Conservation (phyloP, 2,888 invertebrate genomes). For the Eueremaeus valkanovi region DNA sequence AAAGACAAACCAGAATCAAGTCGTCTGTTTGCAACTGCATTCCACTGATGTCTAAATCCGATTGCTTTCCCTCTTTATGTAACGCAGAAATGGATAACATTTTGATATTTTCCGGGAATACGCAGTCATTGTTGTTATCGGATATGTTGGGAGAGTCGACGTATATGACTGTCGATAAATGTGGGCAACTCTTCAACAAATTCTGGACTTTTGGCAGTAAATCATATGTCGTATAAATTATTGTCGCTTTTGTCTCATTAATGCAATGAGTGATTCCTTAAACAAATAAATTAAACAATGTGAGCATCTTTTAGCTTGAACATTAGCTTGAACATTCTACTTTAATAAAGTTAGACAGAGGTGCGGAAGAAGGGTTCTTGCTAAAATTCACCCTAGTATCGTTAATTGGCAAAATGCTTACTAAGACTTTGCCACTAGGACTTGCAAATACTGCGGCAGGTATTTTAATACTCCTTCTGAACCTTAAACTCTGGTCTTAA, state of each 20-base stretch:
- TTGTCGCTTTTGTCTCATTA: constrained; percentile 89
- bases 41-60: neutral
- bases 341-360: no score
- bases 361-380: no score
- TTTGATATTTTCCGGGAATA: neutral
- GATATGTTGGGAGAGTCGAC: neutral
- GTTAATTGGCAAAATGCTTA: no score
- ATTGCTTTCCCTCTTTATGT: neutral
- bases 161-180: constrained; percentile 31
- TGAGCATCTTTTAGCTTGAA: no score
- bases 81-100: neutral
- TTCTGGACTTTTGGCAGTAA: constrained; percentile 74
- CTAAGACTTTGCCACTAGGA: no score
- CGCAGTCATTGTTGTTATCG: neutral
- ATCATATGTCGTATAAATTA: constrained; percentile 87
- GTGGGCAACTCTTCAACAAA: neutral
- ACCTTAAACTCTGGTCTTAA: no score
- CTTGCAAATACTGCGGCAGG: no score
- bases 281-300: no score
- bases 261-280: constrained; percentile 63
- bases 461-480: no score
- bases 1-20: constrained; percentile 26
- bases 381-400: no score
- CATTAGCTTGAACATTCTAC: no score
- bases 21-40: constrained; percentile 14